These are phyloP conservation scores for Prionailurus viverrinus DNA, from an alignment of 2,113 vertebrate genomes.

Conservation along the genomic window DNA sequence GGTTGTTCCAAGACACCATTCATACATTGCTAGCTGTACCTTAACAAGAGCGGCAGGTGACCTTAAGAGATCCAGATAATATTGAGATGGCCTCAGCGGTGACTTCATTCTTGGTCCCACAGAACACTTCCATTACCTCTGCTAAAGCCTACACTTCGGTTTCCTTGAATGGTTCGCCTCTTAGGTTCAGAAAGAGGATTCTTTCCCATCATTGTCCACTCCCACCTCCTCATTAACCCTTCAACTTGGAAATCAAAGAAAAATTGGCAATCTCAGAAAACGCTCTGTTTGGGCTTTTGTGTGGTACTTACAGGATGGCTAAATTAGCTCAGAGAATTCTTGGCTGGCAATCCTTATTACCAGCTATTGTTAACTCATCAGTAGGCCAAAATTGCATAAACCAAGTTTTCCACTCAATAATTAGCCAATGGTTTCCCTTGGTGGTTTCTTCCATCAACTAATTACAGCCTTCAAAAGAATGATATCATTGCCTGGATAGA, in stretches of 20 bases:
- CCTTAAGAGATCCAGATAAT: slow-evolving; percentile 22
- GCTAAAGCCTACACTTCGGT: slow-evolving; percentile 39
- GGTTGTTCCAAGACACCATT: neutral
- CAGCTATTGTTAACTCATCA: slow-evolving; percentile 57
- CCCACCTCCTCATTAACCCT: slow-evolving; percentile 35
- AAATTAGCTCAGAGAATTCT: slow-evolving; percentile 49
- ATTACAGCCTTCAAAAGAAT: slow-evolving; percentile 65
- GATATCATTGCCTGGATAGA: slow-evolving; percentile 27
- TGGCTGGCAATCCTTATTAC: neutral
- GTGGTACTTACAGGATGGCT: neutral
- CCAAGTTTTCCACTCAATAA: slow-evolving; percentile 55
- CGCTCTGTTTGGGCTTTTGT: slow-evolving; percentile 47
- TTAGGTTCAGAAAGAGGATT: slow-evolving; percentile 57
- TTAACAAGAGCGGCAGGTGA: neutral
- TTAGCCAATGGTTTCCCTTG: slow-evolving; percentile 55
- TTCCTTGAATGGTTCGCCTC: slow-evolving; percentile 36
- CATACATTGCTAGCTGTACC: neutral
- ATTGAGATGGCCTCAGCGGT: neutral
- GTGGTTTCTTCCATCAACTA: slow-evolving; percentile 64
- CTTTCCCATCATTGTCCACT: slow-evolving; percentile 26
- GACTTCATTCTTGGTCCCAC: neutral
- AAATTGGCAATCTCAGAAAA: slow-evolving; percentile 53
- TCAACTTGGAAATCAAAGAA: slow-evolving; percentile 51
- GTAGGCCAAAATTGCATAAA: slow-evolving; percentile 20
- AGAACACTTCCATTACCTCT: neutral